Conservation (phyloP, 2,113 vertebrate species). For the Talpa occidentalis region DNA sequence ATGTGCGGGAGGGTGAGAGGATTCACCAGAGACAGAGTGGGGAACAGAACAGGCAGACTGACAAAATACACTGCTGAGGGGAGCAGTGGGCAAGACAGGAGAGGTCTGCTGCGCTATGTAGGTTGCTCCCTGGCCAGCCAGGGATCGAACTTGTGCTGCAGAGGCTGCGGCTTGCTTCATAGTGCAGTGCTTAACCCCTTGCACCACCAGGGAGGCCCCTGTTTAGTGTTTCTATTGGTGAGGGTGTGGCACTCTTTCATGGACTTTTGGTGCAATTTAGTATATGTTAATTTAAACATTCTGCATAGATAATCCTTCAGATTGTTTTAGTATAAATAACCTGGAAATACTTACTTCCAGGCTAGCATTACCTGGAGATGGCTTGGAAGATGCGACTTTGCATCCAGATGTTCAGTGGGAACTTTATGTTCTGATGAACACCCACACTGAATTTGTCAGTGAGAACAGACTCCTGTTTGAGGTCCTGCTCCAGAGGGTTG, state of each 20-base stretch:
- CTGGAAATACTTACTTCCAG: background rate
- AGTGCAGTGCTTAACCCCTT: too few species aligned
- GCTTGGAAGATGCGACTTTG: background rate
- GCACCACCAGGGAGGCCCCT: too few species aligned
- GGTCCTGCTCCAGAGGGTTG: background rate
- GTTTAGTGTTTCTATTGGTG: background rate
- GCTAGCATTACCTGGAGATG: background rate
- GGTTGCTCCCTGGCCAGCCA: too few species aligned
- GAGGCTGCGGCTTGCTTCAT: too few species aligned
- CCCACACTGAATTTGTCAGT: too few species aligned
- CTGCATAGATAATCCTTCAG: background rate
- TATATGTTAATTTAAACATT: background rate
- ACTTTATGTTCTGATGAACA: background rate
- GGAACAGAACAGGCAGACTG: too few species aligned
- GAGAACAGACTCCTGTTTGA: background rate
- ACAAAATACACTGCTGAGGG: too few species aligned
- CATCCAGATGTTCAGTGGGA: background rate
- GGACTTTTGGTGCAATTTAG: background rate
- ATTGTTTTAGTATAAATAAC: background rate
- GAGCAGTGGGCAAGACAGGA: too few species aligned
- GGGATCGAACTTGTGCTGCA: too few species aligned
- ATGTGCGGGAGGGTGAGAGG: too few species aligned
- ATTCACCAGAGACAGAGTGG: too few species aligned
- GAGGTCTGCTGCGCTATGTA: too few species aligned
- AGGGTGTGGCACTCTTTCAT: background rate